Evolutionary conservation across 1,140 invertebrate species (phyloP), one percentile per base, ranked within the genome.

Genomic region (Saxidomus purpurata): DNA sequence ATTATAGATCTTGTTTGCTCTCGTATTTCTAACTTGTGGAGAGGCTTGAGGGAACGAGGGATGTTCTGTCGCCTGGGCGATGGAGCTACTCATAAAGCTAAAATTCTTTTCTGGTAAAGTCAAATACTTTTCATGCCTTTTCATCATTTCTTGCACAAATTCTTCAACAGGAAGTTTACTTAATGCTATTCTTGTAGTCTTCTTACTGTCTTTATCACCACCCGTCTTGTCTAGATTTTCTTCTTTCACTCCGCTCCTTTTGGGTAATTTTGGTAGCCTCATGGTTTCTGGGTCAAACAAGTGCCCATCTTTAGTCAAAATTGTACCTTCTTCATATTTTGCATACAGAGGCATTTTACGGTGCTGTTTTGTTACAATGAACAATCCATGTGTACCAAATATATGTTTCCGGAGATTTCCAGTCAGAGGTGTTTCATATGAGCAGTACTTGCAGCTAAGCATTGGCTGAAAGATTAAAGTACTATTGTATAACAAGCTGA

Each of bases 21-120:
- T 38, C 6, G 55, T 69, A 40, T 88, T 88, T 36, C 86, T 38
- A n/a, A 88, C 47, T 19, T 67, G 76, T 4, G 86, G 86, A 36
- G 86, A 88, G 0, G 86, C 86, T 63, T 81, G 77, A 0, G 86
- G 86, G 25, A 88, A 88, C 1, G 86, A 88, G n/a, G 86, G 86
- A 28, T 79, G 59, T 52, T 61, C 43, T 15, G 86, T 88, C 36
- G 76, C 63, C 61, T 43, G 36, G 17, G 76, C 86, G 11, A 88
- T 31, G 43, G 17, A 43, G n/a, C 11, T 52, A 25, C 52, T 69
- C 77, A 88, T 88, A 31, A 67, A 80, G 15, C 22, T n/a, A n/a
- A 47, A 52, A 15, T 63, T 43, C 43, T 52, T 69, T 15, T 80
- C 76, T 34, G 86, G 76, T 19, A 40, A 19, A 6, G 69, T 80